Evolutionary conservation across 2,113 vertebrate species (phyloP), one percentile per base, ranked within the genome.

Genomic region (Scartelaos histophorus): DNA sequence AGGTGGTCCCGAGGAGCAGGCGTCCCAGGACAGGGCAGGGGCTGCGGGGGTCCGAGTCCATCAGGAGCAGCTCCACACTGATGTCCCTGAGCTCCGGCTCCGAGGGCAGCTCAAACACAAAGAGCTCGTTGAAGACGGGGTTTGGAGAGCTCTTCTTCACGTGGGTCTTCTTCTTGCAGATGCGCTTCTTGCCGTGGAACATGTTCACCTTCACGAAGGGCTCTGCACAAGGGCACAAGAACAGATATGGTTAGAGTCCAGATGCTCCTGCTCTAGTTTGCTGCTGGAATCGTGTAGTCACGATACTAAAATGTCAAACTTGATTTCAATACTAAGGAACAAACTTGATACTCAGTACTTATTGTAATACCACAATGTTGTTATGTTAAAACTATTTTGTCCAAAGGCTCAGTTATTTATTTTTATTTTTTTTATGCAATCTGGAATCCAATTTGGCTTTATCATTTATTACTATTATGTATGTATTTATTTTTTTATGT

Each of bases 81-180:
- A 97, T 97, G 87, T 98, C 96, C 85, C 95, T 94, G 75, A 99
- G 95, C 22, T 95, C 93, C 72, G 89, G 90, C 71, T 98, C 95
- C 12, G 95, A 97, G 79, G 97, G 96, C 86, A 99, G 94, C 81
- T 99, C 98, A 84, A 99, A 99, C 57, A 97, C 96, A 88, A 99
- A 98, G 51, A 98, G 94, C 94, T 99, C 97, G 13, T 99, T 99
- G 89, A 99, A 98, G 74, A 99, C 98, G 0, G 98, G 97, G 79
- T 98, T 99, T 11, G 97, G 97, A 0, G 96, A 94, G 61, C 96
- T 96, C 74, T 99, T 99, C 92, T 99, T 99, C 86, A 99, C 96
- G 0, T 98, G 97, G 29, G 97, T 98, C 92, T 98, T 99, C 94
- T 99, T 99, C 90, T 99, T 99, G 76, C 95, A 97, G 83, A 98